phyloP scores from a whole-genome alignment of 1,140 invertebrate species.

The Sweltsa coloradensis region DNA sequence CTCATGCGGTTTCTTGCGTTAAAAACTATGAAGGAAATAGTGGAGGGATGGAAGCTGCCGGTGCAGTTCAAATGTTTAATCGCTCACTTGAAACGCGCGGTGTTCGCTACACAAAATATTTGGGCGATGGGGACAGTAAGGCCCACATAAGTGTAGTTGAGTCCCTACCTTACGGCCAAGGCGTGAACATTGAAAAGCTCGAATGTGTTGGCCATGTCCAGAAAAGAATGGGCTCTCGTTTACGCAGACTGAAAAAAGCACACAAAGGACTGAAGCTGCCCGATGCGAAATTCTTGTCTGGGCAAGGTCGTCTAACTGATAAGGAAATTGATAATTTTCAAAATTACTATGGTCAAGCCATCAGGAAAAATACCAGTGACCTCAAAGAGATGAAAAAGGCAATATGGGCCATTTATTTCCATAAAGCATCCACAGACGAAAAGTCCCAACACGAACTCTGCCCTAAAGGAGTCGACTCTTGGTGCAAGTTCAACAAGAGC shows the following conservation, averaged over 20 bases:
- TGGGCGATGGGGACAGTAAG: conserved; percentile 17
- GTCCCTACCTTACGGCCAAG: conserved; percentile 13
- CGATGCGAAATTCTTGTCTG: conserved; percentile 9
- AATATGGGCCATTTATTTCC: conserved; percentile 17
- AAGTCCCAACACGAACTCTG: conserved; percentile 19
- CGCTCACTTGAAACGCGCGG: conserved; percentile 8
- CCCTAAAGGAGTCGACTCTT: conserved; percentile 20
- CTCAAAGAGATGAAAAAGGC: conserved; percentile 11
- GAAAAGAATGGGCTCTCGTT: conserved; percentile 12
- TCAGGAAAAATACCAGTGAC: conserved; percentile 13
- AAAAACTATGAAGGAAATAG: conserved; percentile 12
- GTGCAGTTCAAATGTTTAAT: conserved; percentile 14
- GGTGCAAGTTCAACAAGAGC: conserved; percentile 24
- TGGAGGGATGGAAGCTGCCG: conserved; percentile 15
- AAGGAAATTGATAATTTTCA: conserved; percentile 14
- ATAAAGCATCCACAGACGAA: conserved; percentile 14
- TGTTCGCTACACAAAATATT: conserved; percentile 16
- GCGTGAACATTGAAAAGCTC: conserved; percentile 13
- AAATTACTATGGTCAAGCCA: conserved; percentile 16
- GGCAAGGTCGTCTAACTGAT: conserved; percentile 12
- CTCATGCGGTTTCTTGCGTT: conserved; percentile 6
- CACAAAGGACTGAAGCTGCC: neutral
- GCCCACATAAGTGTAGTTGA: conserved; percentile 10
- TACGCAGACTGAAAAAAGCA: conserved; percentile 1
- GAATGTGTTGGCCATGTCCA: conserved; percentile 17